Base-by-base conservation (phyloP, 2,797 vertebrate genomes). In the Enteromius viviparus region DNA sequence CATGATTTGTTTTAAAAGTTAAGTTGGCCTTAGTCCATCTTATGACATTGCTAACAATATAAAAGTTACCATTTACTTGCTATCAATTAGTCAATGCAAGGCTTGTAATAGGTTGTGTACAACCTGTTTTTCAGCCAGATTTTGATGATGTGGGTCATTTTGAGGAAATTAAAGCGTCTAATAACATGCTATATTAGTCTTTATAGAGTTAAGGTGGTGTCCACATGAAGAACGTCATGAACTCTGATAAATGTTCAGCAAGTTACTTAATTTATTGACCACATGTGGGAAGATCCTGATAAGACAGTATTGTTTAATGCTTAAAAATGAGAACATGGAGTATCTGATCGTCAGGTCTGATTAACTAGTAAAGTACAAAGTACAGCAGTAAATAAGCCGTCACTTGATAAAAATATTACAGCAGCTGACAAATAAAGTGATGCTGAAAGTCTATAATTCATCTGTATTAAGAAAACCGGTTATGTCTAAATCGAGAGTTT, bases 221-320 rank as follows among this genome's bases (percentile, higher is more conserved):
- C 21, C n/a, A 14, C 49, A 55, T 66, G 3, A 15, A 42, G 0
- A 76, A 76, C 72, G 9, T 10, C 7, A 29, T 76, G 47, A 51
- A 49, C 62, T 82, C 62, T 34, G 62, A 76, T 76, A 58, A 42
- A 76, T 11, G 17, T 66, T 55, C 49, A 76, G 3, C 55, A 71
- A 66, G 60, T 82, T 40, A 66, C 49, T 82, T 45, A 6, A 58
- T 68, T 82, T 68, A 76, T 76, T 82, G 62, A 76, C 55, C 34
- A 34, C 7, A 10, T 17, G 23, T 42, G 62, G 60, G 47, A 62
- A 34, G 42, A 74, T 51, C 29, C 37, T 17, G 72, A 68, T 82
- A 68, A 82, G 60, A 76, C 45, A 0, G 2, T 58, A 62, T 66
- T 55, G 32, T 45, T 76, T 68, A 82, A 68, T 55, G 45, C 71